Conservation (phyloP, 2,113 vertebrate species). For the Taurulus bubalis region DNA sequence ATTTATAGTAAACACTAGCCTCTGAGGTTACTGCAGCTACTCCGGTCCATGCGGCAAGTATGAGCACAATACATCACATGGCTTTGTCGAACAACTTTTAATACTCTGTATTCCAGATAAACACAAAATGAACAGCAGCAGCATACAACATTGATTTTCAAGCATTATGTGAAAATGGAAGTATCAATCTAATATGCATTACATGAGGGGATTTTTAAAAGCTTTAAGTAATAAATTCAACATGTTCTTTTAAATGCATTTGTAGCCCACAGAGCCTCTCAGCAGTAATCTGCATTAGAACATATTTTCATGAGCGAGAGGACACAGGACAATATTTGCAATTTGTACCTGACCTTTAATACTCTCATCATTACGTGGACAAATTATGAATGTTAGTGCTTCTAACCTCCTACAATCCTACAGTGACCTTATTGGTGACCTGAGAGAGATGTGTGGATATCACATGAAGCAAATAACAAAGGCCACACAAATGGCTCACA, state of each 20-base stretch:
- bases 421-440: neutral
- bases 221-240: neutral
- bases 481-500: constrained; percentile 12
- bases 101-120: constrained; percentile 39
- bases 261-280: neutral
- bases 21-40: constrained; percentile 27
- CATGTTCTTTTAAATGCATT: neutral
- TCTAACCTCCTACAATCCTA: neutral
- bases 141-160: constrained; percentile 1
- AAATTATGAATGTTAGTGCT: neutral
- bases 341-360: constrained; percentile 36
- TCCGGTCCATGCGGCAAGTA: neutral
- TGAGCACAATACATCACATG: constrained; percentile 23
- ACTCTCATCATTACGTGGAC: constrained; percentile 2
- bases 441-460: constrained; percentile 4
- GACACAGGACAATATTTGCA: constrained; percentile 21
- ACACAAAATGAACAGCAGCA: constrained; percentile 18
- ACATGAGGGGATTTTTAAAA: constrained; percentile 22
- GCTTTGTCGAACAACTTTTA: constrained; percentile 38
- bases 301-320: constrained; percentile 54
- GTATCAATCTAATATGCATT: constrained; percentile 4
- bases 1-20: constrained; percentile 67
- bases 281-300: constrained; percentile 30
- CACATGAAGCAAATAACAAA: constrained; percentile 18
- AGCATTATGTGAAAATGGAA: constrained; percentile 35